These are phyloP conservation scores for Drosophila novamexicana DNA, from an alignment of 1,140 invertebrate genomes.

Conservation along the genomic window DNA sequence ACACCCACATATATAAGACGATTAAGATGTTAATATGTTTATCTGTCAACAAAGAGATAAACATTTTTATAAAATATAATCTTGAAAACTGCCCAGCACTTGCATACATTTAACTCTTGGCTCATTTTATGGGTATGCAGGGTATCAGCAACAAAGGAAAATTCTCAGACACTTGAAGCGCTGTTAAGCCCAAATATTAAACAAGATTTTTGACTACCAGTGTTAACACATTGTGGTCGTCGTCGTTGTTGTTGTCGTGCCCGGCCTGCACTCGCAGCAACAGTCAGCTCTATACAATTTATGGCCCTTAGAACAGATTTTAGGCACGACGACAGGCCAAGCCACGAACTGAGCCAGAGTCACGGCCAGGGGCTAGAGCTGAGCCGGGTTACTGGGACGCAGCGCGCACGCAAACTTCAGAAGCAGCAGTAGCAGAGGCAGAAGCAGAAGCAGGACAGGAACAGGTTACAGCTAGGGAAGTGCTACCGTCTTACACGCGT, in stretches of 20 bases:
- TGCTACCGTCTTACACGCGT: slow-evolving; percentile 78
- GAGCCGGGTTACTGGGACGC: not conserved
- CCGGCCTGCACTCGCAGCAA: slow-evolving; percentile 27
- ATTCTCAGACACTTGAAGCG: slow-evolving; percentile 37
- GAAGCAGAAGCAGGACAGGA: slow-evolving; percentile 46
- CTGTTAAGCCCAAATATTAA: slow-evolving; percentile 68
- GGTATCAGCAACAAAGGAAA: slow-evolving; percentile 25
- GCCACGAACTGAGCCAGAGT: slow-evolving; percentile 20
- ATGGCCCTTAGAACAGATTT: slow-evolving; percentile 78
- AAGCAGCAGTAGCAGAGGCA: not conserved
- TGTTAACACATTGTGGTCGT: slow-evolving; percentile 63
- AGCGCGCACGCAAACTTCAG: slow-evolving; percentile 42
- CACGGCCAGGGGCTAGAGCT: slow-evolving; percentile 6
- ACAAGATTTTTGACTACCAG: slow-evolving; percentile 79
- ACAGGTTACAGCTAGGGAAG: slow-evolving; percentile 77
- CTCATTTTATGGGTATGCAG: not conserved
- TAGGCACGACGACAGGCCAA: slow-evolving; percentile 67
- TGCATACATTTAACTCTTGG: not conserved
- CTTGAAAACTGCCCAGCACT: not conserved
- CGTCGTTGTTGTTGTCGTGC: slow-evolving; percentile 9
- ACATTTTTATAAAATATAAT: not conserved
- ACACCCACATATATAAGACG: not conserved
- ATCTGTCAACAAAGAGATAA: too few relatives aligned
- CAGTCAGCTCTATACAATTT: slow-evolving; percentile 48
- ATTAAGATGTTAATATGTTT: too few relatives aligned